Conservation (phyloP, 30 jellyfish, hydroid and myxozoan species). For the Sanderia malayensis region DNA sequence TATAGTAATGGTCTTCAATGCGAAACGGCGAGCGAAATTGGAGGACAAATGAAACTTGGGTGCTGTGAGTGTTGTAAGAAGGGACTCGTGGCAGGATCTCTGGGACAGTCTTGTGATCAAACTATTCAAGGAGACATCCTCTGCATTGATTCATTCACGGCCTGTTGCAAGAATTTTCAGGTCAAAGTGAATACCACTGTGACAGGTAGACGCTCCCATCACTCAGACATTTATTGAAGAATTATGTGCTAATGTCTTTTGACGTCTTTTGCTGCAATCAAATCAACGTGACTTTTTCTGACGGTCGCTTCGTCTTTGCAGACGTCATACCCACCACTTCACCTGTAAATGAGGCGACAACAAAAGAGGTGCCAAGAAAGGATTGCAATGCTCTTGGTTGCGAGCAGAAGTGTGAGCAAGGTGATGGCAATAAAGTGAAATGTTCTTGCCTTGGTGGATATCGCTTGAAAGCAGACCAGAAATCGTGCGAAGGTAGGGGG, state of each 20-base stretch:
- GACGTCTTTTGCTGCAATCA: no score
- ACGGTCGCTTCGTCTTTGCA: no score
- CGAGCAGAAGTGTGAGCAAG: background rate
- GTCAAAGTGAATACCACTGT: constrained; percentile 1
- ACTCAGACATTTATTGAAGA: no score
- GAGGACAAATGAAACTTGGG: constrained; percentile 28
- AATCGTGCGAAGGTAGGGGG: constrained; percentile 4
- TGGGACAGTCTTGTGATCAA: background rate
- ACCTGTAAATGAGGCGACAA: background rate
- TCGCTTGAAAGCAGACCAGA: background rate
- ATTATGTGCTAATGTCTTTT: no score
- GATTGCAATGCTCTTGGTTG: background rate
- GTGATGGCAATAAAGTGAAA: background rate
- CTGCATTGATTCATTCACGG: background rate
- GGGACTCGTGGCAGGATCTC: constrained; percentile 23
- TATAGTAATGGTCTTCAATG: no score
- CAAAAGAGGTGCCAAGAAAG: background rate
- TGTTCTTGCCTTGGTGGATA: background rate
- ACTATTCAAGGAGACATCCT: background rate
- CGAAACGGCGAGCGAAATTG: constrained; percentile 13
- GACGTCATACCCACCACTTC: background rate
- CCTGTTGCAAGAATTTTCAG: background rate
- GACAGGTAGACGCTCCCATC: no score
- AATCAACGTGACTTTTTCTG: no score
- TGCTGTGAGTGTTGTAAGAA: constrained; percentile 42